A percentile compares a stretch with the other conserved stretches of the same genome.
These are phyloP conservation scores for Meteorus sp. DNA, from an alignment of 1,140 invertebrate genomes.

Conservation along the genomic window DNA sequence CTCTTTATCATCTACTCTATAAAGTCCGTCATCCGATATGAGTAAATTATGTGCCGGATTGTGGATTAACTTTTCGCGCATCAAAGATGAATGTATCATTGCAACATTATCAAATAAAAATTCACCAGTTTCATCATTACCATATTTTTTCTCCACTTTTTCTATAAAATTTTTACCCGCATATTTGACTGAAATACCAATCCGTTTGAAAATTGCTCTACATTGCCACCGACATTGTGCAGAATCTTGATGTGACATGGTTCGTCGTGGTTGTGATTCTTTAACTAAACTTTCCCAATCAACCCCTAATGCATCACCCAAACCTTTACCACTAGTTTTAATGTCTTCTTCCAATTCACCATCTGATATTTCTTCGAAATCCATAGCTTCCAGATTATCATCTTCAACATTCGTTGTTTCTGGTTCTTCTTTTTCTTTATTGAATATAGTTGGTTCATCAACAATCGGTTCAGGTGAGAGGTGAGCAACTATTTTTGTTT, in stretches of 20 bases:
- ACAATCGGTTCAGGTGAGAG: conserved; percentile 13
- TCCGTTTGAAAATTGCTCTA: conserved; percentile 68
- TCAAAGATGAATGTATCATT: conserved; percentile 48
- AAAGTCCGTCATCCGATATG: conserved; percentile 43
- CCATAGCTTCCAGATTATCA: conserved; percentile 74
- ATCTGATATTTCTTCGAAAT: conserved; percentile 89
- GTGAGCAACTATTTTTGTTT: conserved; percentile 31
- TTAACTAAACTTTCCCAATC: conserved; percentile 88
- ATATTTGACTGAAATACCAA: conserved; percentile 73
- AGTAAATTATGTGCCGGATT: conserved; percentile 38
- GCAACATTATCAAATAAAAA: conserved; percentile 47
- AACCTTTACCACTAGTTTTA: conserved; percentile 65
- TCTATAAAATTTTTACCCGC: conserved; percentile 68
- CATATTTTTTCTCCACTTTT: conserved; percentile 62
- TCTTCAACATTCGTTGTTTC: conserved; percentile 59
- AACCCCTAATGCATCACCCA: conserved; percentile 86
- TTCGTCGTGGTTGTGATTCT: conserved; percentile 66
- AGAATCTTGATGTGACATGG: conserved; percentile 52
- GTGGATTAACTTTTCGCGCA: conserved; percentile 39
- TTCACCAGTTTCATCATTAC: conserved; percentile 46
- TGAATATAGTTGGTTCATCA: conserved; percentile 30
- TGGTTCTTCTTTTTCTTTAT: conserved; percentile 49
- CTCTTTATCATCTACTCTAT: conserved; percentile 39
- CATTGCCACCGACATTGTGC: conserved; percentile 77
- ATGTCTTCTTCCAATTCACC: conserved; percentile 81